These are phyloP conservation scores for Eremophila alpestris DNA, from an alignment of 2,797 vertebrate genomes.

Conservation along the genomic window DNA sequence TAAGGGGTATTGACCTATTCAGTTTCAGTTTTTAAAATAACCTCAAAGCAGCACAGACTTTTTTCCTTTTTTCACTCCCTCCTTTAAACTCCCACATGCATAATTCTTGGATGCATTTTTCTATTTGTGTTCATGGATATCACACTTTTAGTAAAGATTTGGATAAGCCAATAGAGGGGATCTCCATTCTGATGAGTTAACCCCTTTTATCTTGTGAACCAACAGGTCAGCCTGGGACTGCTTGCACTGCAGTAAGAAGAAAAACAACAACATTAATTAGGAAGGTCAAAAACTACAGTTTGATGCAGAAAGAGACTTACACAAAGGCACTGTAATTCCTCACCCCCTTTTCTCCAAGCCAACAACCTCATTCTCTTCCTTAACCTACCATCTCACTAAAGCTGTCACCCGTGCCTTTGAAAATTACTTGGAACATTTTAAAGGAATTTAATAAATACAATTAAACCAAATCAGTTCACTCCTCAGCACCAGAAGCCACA, in stretches of 20 bases:
- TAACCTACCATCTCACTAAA: neutral
- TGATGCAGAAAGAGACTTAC: neutral
- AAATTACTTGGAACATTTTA: slow-evolving; percentile 29
- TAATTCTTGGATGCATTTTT: slow-evolving; percentile 3
- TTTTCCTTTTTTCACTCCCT: neutral
- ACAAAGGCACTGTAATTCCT: neutral
- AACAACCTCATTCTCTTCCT: neutral
- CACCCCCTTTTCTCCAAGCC: neutral
- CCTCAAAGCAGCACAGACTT: slow-evolving; percentile 23
- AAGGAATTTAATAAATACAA: slow-evolving; percentile 34
- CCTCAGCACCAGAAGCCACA: neutral
- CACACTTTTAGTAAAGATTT: slow-evolving; percentile 2
- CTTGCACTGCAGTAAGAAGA: neutral
- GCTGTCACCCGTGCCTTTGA: neutral
- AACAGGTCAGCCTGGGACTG: neutral
- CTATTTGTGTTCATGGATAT: neutral
- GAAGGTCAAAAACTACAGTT: neutral
- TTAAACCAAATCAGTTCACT: neutral
- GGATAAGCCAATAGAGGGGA: slow-evolving; percentile 14
- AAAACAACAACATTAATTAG: slow-evolving; percentile 56
- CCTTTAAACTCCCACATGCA: neutral
- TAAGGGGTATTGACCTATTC: slow-evolving; percentile 44
- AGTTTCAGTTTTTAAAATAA: slow-evolving; percentile 40
- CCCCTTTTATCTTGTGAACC: neutral
- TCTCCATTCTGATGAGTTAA: slow-evolving; percentile 25